A percentile compares a stretch with the other conserved stretches of the same genome.
Conservation (phyloP, 2,888 invertebrate species). For the Griposia aprilina region DNA sequence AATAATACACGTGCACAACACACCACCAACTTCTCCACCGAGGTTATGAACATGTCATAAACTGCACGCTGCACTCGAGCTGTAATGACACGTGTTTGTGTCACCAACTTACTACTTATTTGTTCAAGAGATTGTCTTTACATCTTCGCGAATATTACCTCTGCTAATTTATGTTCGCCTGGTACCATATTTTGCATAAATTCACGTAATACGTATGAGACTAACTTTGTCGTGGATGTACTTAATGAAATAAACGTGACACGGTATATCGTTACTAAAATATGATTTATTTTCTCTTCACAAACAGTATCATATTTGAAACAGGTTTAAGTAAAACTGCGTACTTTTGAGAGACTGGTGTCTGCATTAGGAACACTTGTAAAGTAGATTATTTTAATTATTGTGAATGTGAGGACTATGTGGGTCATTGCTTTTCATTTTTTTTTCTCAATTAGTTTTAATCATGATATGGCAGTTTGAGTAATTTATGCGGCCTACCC, state of each 20-base stretch:
- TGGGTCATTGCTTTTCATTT: too few relatives aligned
- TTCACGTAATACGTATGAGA: not conserved
- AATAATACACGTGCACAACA: conserved; percentile 2
- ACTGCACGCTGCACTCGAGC: conserved; percentile 62
- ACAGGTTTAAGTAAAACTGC: not conserved
- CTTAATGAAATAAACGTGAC: not conserved
- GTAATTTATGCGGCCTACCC: too few relatives aligned
- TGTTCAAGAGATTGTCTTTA: conserved; percentile 9
- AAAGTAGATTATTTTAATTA: too few relatives aligned
- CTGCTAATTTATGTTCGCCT: conserved; percentile 1
- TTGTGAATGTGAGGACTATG: too few relatives aligned
- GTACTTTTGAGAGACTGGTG: not conserved
- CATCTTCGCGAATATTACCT: not conserved
- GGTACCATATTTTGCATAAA: not conserved
- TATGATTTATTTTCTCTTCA: not conserved
- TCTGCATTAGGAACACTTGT: not conserved
- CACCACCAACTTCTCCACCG: conserved; percentile 14
- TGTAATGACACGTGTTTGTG: conserved; percentile 58
- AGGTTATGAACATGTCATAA: conserved; percentile 58
- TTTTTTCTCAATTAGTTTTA: too few relatives aligned
- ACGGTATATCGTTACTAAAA: not conserved
- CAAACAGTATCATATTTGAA: not conserved
- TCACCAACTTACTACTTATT: conserved; percentile 32
- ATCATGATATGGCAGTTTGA: too few relatives aligned
- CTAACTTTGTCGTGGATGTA: not conserved